Conservation (phyloP, 2,888 invertebrate genomes). For the Beris chalybata region DNA sequence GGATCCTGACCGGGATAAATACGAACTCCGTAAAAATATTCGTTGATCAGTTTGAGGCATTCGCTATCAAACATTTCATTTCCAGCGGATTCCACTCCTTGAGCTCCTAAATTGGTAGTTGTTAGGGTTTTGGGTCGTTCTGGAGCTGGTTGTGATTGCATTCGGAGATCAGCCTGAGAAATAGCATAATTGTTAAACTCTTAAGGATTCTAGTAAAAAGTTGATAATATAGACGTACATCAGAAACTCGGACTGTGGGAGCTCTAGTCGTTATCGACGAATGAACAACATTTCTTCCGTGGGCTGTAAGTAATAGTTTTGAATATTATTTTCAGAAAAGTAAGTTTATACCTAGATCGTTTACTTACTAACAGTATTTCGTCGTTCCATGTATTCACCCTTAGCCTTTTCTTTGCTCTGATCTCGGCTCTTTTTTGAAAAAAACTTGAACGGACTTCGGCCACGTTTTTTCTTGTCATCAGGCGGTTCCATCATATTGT, state of each 20-base stretch:
- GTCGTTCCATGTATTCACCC: constrained; percentile 64
- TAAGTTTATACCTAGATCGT: background rate
- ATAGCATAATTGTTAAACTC: background rate
- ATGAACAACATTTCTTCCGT: constrained; percentile 56
- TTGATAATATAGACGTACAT: constrained; percentile 45
- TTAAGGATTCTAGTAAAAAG: too few relatives aligned
- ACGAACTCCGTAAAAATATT: constrained; percentile 88
- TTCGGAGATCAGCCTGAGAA: constrained; percentile 63
- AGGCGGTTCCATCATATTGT: constrained; percentile 63
- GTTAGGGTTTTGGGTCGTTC: constrained; percentile 73
- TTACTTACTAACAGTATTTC: constrained; percentile 49
- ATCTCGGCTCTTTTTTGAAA: constrained; percentile 74
- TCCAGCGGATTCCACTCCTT: constrained; percentile 77
- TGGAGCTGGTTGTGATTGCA: constrained; percentile 66
- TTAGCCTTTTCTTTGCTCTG: constrained; percentile 70
- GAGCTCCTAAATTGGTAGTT: constrained; percentile 66
- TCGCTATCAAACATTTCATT: constrained; percentile 86
- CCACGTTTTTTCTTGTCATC: constrained; percentile 77
- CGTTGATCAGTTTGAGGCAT: constrained; percentile 89
- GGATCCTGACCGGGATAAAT: constrained; percentile 57
- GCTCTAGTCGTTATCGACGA: constrained; percentile 56
- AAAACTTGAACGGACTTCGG: constrained; percentile 91
- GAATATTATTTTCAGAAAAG: background rate
- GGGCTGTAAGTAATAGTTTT: constrained; percentile 51
- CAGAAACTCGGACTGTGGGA: constrained; percentile 57